Evolutionary conservation across 92 coral and sea anemone species (phyloP), one percentile per base, ranked within the genome.

Genomic region (Palythoa heliodiscus): DNA sequence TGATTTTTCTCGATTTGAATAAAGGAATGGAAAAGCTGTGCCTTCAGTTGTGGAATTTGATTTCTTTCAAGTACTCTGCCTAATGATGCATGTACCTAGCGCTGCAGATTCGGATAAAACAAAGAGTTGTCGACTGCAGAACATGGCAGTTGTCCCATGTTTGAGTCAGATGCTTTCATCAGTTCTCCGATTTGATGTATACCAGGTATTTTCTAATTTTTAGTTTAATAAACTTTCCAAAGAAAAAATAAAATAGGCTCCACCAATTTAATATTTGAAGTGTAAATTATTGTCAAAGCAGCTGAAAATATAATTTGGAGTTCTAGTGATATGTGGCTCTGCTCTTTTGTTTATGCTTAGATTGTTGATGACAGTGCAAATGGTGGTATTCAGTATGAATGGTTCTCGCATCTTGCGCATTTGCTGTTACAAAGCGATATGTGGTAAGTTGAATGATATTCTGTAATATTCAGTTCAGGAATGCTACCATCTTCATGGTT

Each of bases 11-110:
- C 20, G 16, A 58, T 60, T 60, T 23, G 29, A 64, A 64, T 2
- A 60, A 80, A 80, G 84, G 40, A 80, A 80, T 66, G 63, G 11
- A 24, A 80, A 90, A 39, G 43, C 68, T n/a, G 71, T 73, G 2
- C 43, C 86, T 40, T 25, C 88, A 35, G 61, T 87, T 19, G 89
- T 92, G 58, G 98, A 94, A 64, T 94, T 94, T 84, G 90, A 92
- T 38, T 94, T 92, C 85, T 92, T 94, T 70, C 87, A 73, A 25
- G 98, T 92, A 77, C 55, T 92, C 39, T 92, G 93, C 76, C 60
- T 70, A 13, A 69, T 94, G 70, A 35, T 92, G 83, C 88, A 92
- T 40, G 25, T 80, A 22, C 84, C 84, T 12, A 17, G 39, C 7
- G 13, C 11, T 11, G 7, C 81, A 16, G 16, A 63, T 64, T 80